phyloP scores from a whole-genome alignment of 2,888 invertebrate species.

The Thymelicus acteon region DNA sequence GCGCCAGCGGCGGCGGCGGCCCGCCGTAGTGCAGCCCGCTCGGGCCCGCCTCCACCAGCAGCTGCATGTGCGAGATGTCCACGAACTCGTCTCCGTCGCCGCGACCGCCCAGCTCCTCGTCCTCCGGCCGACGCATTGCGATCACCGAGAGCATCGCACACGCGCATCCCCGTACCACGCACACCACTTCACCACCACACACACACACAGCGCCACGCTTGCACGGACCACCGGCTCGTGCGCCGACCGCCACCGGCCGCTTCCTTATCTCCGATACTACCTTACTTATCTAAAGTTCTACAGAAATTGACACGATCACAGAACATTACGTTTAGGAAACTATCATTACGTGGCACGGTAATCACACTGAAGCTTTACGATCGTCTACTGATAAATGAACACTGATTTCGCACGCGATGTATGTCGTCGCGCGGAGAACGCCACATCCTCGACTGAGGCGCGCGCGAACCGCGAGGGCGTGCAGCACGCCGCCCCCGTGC shows the following conservation, averaged over 20 bases:
- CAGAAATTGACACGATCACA: slow-evolving; percentile 78
- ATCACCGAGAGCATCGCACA: slow-evolving; percentile 86
- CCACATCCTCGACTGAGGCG: slow-evolving; percentile 85
- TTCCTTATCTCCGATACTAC: slow-evolving; percentile 46
- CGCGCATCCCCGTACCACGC: slow-evolving; percentile 77
- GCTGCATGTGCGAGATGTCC: slow-evolving; percentile 93
- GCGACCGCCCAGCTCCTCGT: slow-evolving; percentile 83
- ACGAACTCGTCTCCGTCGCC: slow-evolving; percentile 90
- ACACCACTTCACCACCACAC: slow-evolving; percentile 61
- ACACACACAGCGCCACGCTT: slow-evolving; percentile 49
- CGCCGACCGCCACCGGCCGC: slow-evolving; percentile 47
- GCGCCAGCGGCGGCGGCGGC: slow-evolving; percentile 76
- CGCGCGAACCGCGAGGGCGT: slow-evolving; percentile 81
- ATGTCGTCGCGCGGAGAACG: slow-evolving; percentile 79
- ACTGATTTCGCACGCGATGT: slow-evolving; percentile 76
- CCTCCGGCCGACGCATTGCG: slow-evolving; percentile 92
- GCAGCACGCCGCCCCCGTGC: slow-evolving; percentile 73
- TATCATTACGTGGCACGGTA: slow-evolving; percentile 62
- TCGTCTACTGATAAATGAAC: slow-evolving; percentile 80
- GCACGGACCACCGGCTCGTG: slow-evolving; percentile 50
- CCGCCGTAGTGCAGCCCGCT: slow-evolving; percentile 80
- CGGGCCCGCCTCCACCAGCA: slow-evolving; percentile 86
- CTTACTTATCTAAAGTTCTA: slow-evolving; percentile 65
- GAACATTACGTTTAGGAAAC: slow-evolving; percentile 71
- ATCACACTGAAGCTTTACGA: slow-evolving; percentile 63